A percentile compares a stretch with the other conserved stretches of the same genome.
phyloP scores from a whole-genome alignment of 2,888 invertebrate species.

The Piscicola geometra region DNA sequence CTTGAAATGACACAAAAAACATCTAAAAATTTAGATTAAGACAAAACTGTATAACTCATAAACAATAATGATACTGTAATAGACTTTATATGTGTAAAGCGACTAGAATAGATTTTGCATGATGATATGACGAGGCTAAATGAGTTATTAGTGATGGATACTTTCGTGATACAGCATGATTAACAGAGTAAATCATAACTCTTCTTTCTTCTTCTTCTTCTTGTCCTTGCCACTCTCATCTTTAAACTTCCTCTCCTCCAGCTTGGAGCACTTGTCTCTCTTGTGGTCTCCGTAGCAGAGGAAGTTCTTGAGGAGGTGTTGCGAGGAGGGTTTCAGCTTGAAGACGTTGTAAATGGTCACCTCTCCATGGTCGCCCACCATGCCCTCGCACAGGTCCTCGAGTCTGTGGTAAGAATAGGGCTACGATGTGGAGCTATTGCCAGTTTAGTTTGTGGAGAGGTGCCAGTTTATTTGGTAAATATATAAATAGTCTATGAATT shows the following conservation, averaged over 20 bases:
- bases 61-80: too few relatives aligned
- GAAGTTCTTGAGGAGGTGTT: conserved; percentile 29
- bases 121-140: too few relatives aligned
- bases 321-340: conserved; percentile 19
- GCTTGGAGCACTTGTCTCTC: conserved; percentile 31
- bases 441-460: too few relatives aligned
- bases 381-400: conserved; percentile 33
- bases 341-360: conserved; percentile 33
- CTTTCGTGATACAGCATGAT: too few relatives aligned
- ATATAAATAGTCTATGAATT: too few relatives aligned
- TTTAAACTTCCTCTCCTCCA: conserved; percentile 28
- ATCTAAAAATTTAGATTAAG: too few relatives aligned
- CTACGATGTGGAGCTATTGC: not conserved
- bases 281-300: conserved; percentile 34
- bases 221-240: not conserved
- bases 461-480: too few relatives aligned
- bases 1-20: too few relatives aligned
- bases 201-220: not conserved
- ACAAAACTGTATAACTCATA: too few relatives aligned
- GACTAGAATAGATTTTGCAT: too few relatives aligned
- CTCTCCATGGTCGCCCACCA: conserved; percentile 37
- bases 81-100: too few relatives aligned
- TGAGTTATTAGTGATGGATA: too few relatives aligned
- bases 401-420: conserved; percentile 20
- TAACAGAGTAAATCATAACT: not conserved